Conservation (phyloP, 1,140 invertebrate species). For the Drosophila gunungcola region DNA sequence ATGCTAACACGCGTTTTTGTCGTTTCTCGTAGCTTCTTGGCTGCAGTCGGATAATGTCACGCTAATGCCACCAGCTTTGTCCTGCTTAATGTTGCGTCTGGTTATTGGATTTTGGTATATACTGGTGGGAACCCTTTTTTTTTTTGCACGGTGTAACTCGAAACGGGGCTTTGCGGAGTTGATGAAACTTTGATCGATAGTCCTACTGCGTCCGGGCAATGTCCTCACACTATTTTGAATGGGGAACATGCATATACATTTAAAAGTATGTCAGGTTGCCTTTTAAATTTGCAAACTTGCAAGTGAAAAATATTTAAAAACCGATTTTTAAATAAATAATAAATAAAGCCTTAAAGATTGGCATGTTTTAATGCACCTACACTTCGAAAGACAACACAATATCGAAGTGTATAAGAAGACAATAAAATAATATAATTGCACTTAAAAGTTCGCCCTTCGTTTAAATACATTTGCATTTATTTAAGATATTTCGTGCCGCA, state of each 20-base stretch:
- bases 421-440: too few species aligned
- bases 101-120: slow-evolving; percentile 54
- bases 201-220: not conserved
- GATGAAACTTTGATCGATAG: slow-evolving; percentile 13
- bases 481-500: slow-evolving; percentile 15
- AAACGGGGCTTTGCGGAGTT: not conserved
- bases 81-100: slow-evolving; percentile 68
- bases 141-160: slow-evolving; percentile 16
- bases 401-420: too few species aligned
- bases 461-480: not conserved
- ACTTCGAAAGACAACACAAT: too few species aligned
- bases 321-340: too few species aligned
- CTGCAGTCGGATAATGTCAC: slow-evolving; percentile 75
- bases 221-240: not conserved
- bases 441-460: not conserved
- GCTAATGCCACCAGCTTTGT: slow-evolving; percentile 76
- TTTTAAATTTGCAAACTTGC: too few species aligned
- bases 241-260: not conserved
- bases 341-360: too few species aligned
- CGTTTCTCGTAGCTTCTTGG: slow-evolving; percentile 66
- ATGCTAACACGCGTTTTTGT: slow-evolving; percentile 69
- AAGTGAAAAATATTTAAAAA: too few species aligned
- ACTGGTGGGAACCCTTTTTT: slow-evolving; percentile 4
- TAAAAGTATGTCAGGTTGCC: too few species aligned
- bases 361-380: too few species aligned